Evolutionary conservation across 2,797 vertebrate species (phyloP).

Genomic region (Chiroxiphia lanceolata): DNA sequence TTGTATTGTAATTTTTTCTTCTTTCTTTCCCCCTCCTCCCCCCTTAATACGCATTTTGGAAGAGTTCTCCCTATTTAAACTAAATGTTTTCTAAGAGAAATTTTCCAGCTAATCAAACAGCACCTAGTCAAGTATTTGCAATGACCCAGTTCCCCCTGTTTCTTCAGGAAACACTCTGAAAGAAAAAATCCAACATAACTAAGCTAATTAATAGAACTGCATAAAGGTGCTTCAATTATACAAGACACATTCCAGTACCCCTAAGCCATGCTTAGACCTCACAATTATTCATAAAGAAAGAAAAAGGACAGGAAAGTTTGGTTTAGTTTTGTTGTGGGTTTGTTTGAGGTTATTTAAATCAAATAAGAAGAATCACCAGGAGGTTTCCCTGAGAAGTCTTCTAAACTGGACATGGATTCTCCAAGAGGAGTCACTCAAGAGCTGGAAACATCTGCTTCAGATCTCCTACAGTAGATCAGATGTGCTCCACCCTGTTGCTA

Average conservation of each 20-base stretch:
- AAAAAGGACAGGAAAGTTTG: background rate
- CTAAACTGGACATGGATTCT: background rate
- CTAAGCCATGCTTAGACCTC: background rate
- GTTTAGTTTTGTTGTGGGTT: rapidly evolving
- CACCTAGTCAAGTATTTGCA: background rate
- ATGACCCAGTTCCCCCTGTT: background rate
- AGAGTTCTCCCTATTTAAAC: background rate
- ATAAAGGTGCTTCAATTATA: background rate
- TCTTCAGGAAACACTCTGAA: background rate
- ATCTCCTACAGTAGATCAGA: background rate
- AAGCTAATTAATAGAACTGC: background rate
- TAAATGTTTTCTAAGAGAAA: background rate
- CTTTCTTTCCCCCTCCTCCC: background rate
- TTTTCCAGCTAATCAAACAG: background rate
- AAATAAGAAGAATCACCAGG: background rate
- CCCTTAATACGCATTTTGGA: background rate
- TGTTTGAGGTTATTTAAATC: background rate
- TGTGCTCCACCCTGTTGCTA: background rate
- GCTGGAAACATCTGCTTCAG: background rate
- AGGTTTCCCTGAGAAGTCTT: background rate
- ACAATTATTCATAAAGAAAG: background rate
- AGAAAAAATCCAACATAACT: background rate
- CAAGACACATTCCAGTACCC: background rate
- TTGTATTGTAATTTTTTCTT: rapidly evolving
- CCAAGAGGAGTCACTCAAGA: background rate